Base-by-base conservation (phyloP, 1,140 invertebrate genomes). In the Drosophila triauraria region DNA sequence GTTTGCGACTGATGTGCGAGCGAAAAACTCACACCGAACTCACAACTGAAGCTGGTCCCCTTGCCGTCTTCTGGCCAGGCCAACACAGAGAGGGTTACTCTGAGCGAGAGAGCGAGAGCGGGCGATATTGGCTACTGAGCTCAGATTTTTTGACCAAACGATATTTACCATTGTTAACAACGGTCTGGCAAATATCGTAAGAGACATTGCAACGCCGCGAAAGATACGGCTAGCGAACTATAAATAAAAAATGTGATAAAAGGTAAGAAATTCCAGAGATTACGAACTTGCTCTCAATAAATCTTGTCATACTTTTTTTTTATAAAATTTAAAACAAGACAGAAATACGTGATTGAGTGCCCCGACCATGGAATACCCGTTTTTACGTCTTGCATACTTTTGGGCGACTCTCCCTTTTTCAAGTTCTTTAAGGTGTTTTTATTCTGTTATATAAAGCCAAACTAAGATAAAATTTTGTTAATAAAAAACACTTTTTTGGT, bases 1-100 rank as follows among this genome's bases (percentile, higher is more conserved):
- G 48, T 75, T 88, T 85, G 86, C 82, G 86, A 90, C 85, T 88
- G 81, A 81, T n/a, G 47, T n/a, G 47, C 23, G 72, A 40, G 35
- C 17, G 42, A 35, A 53, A 70, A 75, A 63, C 71, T 61, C 59
- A 69, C 63, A 50, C 62, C 38, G 40, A 63, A 63, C 61, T 42
- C 61, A 30, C 27, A 64, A 64, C 61, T 84, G 84, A 88, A 83
- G 84, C 83, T 88, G 83, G 71, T 60, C 46, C 17, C 42, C 23
- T 6, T 12, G 12, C 17, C n/a, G 56, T 64, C 62, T 64, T 48
- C 62, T 57, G 50, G 56, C 44, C 59, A 30, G 30, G 40, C 48
- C 43, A 57, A 72, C 17, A 54, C 42, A 76, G 80, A 48, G 56
- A 20, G 64, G 7, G 13, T 43, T 27, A 27, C 51, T 13, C 32